Evolutionary conservation across 2,797 vertebrate species (phyloP).

Genomic region (Argya squamiceps): DNA sequence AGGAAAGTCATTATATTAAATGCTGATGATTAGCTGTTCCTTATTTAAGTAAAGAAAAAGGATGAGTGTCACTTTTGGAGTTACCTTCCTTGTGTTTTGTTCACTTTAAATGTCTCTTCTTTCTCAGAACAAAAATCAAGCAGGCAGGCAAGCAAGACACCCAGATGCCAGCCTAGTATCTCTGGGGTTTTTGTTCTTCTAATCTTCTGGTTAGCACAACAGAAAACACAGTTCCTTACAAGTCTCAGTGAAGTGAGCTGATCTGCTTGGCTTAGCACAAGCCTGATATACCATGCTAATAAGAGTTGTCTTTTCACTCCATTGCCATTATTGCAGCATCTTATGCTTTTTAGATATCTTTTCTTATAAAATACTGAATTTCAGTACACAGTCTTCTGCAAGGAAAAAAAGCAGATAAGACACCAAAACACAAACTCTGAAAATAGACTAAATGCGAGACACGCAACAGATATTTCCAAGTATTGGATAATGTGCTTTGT

Average conservation of each 20-base stretch:
- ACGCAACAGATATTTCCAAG: not conserved
- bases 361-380: not conserved
- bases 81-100: not conserved
- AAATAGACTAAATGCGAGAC: not conserved
- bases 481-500: rapidly evolving
- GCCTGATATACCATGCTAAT: not conserved
- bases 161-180: not conserved
- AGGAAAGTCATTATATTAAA: not conserved
- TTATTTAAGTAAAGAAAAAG: not conserved
- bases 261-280: not conserved
- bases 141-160: not conserved
- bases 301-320: not conserved
- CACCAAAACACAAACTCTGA: not conserved
- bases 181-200: not conserved
- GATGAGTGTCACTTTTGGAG: not conserved
- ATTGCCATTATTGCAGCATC: not conserved
- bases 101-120: not conserved
- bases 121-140: not conserved
- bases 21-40: not conserved
- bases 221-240: not conserved
- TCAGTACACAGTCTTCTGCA: not conserved
- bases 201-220: not conserved
- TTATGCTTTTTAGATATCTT: not conserved
- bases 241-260: not conserved
- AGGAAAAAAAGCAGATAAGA: not conserved